Base-by-base conservation (phyloP, 2,888 invertebrate species). In the Drosophila pseudotakahashii region DNA sequence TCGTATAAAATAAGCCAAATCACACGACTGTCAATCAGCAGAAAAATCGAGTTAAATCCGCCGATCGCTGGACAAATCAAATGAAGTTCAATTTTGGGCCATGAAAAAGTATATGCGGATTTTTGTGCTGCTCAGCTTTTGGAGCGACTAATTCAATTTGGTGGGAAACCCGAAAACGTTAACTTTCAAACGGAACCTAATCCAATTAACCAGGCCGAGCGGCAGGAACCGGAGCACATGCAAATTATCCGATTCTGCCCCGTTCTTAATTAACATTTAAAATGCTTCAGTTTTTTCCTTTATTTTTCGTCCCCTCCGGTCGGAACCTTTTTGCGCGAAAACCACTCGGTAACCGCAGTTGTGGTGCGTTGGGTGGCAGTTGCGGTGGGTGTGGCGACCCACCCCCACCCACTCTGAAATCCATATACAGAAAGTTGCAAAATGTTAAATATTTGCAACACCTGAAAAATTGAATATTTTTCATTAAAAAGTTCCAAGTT, bases 401-500 rank as follows among this genome's bases (percentile, higher is more conserved):
- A 3, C 7, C 23, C 30, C 30, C 30, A 32, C 47, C 32, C 30
- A 16, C 47, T 48, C 16, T 19, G 32, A 16, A 16, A 70, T n/a
- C 34, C 68, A 44, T 32, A 41, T 16, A 16, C 42, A 30, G 54
- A 78, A 78, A 72, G 62, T 73, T 78, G 45, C 52, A 52, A 52
- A 75, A 73, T 86, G 66, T 77, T 87, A 73, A 79, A 85, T 84
- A 76, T 88, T 76, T 75, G 76, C 73, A 78, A 84, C 88, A 88
- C 76, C 88, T 84, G 81, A 76, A 77, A 73, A 80, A 76, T 77
- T 83, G 84, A 86, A 88, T 89, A 85, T 88, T 82, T 73, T 85
- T 85, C 88, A 88, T 85, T 85, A 89, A 86, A 85, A 85, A 89
- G 89, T 89, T 81, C 71, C 76, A 84, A 85, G 84, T 76, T 75